Percentiles rank a stretch among this genome's conserved stretches.
These are phyloP conservation scores for Oncorhynchus nerka DNA, from an alignment of 2,113 vertebrate genomes.

Conservation along the genomic window DNA sequence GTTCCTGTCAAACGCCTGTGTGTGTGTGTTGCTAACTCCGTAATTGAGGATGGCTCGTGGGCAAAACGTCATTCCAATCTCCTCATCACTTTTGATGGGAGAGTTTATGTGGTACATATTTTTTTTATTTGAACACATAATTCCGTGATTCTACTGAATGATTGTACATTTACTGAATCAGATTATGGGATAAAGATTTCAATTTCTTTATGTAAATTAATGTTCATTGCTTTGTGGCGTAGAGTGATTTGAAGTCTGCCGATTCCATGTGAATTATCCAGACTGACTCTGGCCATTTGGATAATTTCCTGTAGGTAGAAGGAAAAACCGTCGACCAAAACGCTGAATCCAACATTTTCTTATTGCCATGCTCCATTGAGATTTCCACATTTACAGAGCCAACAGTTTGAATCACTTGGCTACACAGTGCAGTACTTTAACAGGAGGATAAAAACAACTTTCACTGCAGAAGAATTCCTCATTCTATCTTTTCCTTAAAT, in stretches of 20 bases:
- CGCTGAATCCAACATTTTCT: conserved; percentile 19
- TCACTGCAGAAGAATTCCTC: conserved; percentile 7
- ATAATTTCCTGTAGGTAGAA: conserved; percentile 5
- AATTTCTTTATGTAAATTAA: conserved; percentile 10
- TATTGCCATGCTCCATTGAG: background rate
- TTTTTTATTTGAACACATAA: conserved; percentile 60
- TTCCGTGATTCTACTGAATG: conserved; percentile 41
- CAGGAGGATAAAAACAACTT: background rate
- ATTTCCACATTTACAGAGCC: background rate
- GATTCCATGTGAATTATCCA: conserved; percentile 53
- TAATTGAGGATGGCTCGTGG: conserved; percentile 49
- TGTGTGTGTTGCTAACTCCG: conserved; percentile 37
- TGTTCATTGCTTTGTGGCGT: background rate
- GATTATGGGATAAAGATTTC: conserved; percentile 51
- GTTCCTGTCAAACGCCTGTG: conserved; percentile 26
- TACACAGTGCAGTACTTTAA: background rate
- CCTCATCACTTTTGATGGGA: too few species aligned
- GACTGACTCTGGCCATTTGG: conserved; percentile 34
- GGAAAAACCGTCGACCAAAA: conserved; percentile 20
- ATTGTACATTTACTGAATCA: conserved; percentile 41
- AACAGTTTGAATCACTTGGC: background rate
- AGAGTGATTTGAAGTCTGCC: conserved; percentile 46
- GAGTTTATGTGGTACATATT: conserved; percentile 54
- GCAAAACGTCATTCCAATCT: conserved; percentile 51
- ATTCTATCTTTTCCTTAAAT: background rate